Evolutionary conservation across 2,797 vertebrate species (phyloP), one percentile per base, ranked within the genome.

Genomic region (Salmo trutta): DNA sequence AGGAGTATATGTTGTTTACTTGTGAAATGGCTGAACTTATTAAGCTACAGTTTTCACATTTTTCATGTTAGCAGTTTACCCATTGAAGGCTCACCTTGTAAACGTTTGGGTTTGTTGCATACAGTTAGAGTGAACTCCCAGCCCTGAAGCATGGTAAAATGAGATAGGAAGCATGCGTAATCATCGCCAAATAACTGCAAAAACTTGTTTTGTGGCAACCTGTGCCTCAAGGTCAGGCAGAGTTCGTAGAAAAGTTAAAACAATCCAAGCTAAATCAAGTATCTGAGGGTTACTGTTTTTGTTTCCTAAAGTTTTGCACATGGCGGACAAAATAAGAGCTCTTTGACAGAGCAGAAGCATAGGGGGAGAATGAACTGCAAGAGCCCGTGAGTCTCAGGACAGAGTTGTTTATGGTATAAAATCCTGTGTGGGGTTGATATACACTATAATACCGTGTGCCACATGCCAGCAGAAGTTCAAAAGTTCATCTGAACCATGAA

Each of bases 401-500:
- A 21, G 36, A 5, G 53, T 21, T 65, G 76, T 71, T 52, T 75
- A 53, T 71, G 74, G 53, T 27, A 64, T 24, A 17, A 76, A 27
- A 53, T 66, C n/a, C 59, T 51, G 64, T 54, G 87, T 88, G 21
- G 51, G 91, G 87, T 93, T 95, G 94, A 95, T 93, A 95, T 94
- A 93, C 79, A 74, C 83, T 94, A 94, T 94, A 95, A 93, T 93
- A 92, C 93, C 92, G 93, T 52, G 54, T 93, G 94, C 95, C 93
- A 95, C 96, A 96, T 96, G 94, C 95, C 95, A 93, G 85, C 91
- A 93, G 84, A 94, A 94, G 96, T 97, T 98, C 96, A 97, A 96
- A 96, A 97, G 96, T 98, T 98, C 96, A 97, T 87, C 92, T 93
- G 92, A 96, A 96, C 95, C 94, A 94, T 96, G 95, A 96, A 98